Evolutionary conservation across 2,888 invertebrate genomes (phyloP), one percentile per base, ranked within the genome.

Genomic region (Stenolophus ochropezus): DNA sequence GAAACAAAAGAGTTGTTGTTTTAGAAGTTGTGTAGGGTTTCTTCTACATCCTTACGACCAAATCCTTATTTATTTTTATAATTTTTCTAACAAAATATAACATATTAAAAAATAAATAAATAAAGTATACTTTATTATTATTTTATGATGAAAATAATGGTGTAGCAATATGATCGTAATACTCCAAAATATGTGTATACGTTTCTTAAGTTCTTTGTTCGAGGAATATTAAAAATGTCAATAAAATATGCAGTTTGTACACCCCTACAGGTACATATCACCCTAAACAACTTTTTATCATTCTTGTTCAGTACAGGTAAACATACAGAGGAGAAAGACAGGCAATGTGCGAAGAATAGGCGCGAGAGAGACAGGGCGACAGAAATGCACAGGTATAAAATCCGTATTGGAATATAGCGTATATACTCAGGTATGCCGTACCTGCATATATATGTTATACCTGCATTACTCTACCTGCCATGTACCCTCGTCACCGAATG

Each of bases 221-320:
- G 18, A 56, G 18, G 18, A 11, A 6, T 4, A 33, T 33, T 18
- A 33, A 69, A 69, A 69, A 69, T 69, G 33, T 69, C 16, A 33
- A 33, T 69, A 11, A n/a, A n/a, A 5, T 14, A 69, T 69, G n/a
- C 51, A 51, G 33, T 56, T 53, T 80, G 80, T 69, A 56, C 80
- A 80, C 23, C 80, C 80, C 80, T 80, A 47, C 80, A 80, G 58
- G 56, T 80, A 80, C 80, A 80, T 80, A 80, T 80, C 79, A 65
- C 42, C 47, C 85, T 86, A 86, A 85, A 86, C 86, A 85, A 86
- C 86, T 87, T 87, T 87, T 87, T 87, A 87, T 87, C 86, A 86
- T 85, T 85, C 85, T 85, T 85, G 85, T 84, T 85, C 84, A 84
- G 84, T 84, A 85, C 84, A 84, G 84, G 85, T 84, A 85, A 85